These are phyloP conservation scores for Hyphantria cunea DNA, from an alignment of 1,140 invertebrate species.

Conservation along the genomic window DNA sequence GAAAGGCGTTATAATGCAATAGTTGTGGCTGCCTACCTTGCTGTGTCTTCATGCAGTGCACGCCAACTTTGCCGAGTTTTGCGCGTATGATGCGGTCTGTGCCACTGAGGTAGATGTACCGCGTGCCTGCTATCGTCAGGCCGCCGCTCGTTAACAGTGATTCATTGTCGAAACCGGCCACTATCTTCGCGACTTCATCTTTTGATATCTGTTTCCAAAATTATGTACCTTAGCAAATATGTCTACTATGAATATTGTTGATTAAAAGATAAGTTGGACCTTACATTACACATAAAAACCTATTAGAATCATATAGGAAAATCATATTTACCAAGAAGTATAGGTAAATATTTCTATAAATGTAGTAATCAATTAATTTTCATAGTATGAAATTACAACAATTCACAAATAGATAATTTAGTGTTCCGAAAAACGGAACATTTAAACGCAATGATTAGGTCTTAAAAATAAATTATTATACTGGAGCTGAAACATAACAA, in stretches of 20 bases:
- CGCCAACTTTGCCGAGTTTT: constrained; percentile 94
- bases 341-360: too few relatives aligned
- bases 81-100: constrained; percentile 95
- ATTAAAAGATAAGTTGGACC: too few relatives aligned
- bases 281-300: background rate
- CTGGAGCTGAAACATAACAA: too few relatives aligned
- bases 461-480: too few relatives aligned
- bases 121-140: constrained; percentile 92
- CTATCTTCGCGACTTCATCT: constrained; percentile 93
- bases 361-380: too few relatives aligned
- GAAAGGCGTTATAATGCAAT: background rate
- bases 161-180: constrained; percentile 93
- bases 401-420: too few relatives aligned
- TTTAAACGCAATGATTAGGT: too few relatives aligned
- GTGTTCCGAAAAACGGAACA: too few relatives aligned
- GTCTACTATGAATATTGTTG: too few relatives aligned
- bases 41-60: constrained; percentile 96
- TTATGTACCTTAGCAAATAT: constrained; percentile 5
- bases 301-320: too few relatives aligned
- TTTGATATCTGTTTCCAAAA: constrained; percentile 89
- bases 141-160: constrained; percentile 92
- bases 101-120: constrained; percentile 96
- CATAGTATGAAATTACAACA: too few relatives aligned
- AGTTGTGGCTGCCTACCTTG: constrained; percentile 85
- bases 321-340: too few relatives aligned